Evolutionary conservation across 2,797 vertebrate genomes (phyloP), one percentile per base, ranked within the genome.

Genomic region (Enteromius anoplus): DNA sequence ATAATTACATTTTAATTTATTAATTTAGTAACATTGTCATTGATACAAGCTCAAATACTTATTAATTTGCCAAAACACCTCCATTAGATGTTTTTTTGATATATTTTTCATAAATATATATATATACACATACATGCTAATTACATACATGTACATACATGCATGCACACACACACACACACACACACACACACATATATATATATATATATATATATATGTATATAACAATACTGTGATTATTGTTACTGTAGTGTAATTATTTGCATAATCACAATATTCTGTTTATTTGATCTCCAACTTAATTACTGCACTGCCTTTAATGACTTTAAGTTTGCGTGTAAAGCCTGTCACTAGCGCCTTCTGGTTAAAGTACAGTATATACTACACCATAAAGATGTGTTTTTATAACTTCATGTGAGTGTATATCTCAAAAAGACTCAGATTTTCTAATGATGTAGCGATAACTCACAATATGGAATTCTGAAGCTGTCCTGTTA

Each of bases 341-440:
- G 40, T 77, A 29, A 64, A 76, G n/a, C 15, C 55, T 60, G 37
- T 45, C 34, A 62, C 14, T 42, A 76, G n/a, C 5, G 9, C 23
- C 9, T 76, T 60, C 37, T 32, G 14, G 37, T 42, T 9, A 14
- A 42, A 76, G 53, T 58, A 45, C 19, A 34, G 26, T 26, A 26
- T 26, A 26, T 26, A 26, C 26, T 78, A 49, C 42, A 64, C 40
- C 40, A 65, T 65, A 78, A 49, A 49, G 42, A 78, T 78, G 15
- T 34, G 2, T 15, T 49, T 78, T 66, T 51, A 34, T 37, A 21
- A 15, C 76, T 49, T 34, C 17, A 26, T 29, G 5, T 51, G 29
- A 37, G 45, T 19, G 0, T 49, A 23, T 17, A 65, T 78, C 19
- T 49, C 21, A 19, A 49, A 64, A 19, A 1, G 11, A 47, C 1